Base-by-base conservation (phyloP, 2,888 invertebrate genomes). In the Epistrophe grossulariae region DNA sequence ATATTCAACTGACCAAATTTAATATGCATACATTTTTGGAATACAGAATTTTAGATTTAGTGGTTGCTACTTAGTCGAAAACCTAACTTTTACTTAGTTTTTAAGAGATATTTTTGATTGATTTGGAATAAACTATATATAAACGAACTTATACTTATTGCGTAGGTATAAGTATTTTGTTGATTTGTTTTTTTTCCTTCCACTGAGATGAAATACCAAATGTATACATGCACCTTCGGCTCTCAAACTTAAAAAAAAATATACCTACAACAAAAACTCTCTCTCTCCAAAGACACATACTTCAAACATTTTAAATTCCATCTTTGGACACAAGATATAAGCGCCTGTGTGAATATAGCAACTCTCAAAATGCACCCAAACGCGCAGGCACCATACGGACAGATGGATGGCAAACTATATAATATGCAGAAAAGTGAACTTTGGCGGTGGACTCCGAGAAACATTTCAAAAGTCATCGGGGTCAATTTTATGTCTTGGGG, bases 401-500 rank as follows among this genome's bases (percentile, higher is more conserved):
- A 87, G 87, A 87, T 83, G 87, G 83, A 87, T 83, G 79, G 83
- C 79, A 87, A 76, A 79, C 83, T 82, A 82, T 82, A 31, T 60
- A 62, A 62, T 40, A 62, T 62, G 87, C 74, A 87, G 74, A 83
- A 79, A 87, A 82, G 31, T 83, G 79, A 87, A 83, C 87, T 87
- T 83, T 79, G 83, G 71, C 83, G 87, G 87, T 87, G 79, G 83
- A 87, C 87, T 83, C 68, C 71, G 60, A 79, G 87, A 87, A 87
- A 87, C 87, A 87, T 87, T 87, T 87, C 79, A 87, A 87, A 87
- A 87, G 87, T 87, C 87, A 83, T 87, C 72, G 87, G 83, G 87
- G 87, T 87, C 83, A 87, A 79, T 79, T 83, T 87, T 87, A 87
- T 87, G 83, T 55, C 87, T 87, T 83, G 83, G 76, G 87, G 87